Percentiles rank a stretch among this genome's conserved stretches.
Evolutionary conservation across 2,113 vertebrate species (phyloP).

Genomic region (Tychaedon coryphoeus): DNA sequence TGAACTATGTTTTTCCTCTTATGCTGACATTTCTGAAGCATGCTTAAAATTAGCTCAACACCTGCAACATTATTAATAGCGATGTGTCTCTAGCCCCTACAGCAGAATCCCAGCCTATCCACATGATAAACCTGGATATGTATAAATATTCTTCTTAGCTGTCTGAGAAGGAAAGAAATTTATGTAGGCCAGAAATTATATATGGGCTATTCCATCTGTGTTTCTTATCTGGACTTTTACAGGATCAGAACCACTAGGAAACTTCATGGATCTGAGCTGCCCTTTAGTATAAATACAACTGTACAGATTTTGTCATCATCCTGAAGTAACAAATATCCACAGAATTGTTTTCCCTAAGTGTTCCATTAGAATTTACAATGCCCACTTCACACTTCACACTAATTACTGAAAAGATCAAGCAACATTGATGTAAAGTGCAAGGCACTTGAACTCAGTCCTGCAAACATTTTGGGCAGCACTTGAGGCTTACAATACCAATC

Average conservation of each 20-base stretch:
- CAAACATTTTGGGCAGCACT: neutral
- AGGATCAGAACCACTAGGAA: neutral
- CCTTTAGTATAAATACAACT: neutral
- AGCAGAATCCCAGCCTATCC: neutral
- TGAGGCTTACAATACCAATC: neutral
- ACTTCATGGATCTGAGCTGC: neutral
- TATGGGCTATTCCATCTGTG: neutral
- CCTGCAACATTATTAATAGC: neutral
- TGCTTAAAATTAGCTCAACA: slow-evolving; percentile 18
- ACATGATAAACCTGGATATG: neutral
- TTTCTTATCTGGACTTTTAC: neutral
- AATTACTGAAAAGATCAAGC: neutral
- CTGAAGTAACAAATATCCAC: neutral
- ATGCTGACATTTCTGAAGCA: neutral
- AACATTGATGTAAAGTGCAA: accelerated
- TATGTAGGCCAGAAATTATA: neutral
- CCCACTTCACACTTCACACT: neutral
- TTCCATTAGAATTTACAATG: neutral
- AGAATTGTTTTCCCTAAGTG: neutral
- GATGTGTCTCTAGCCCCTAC: neutral
- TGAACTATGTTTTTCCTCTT: neutral
- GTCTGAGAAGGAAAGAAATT: neutral
- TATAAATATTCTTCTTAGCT: neutral
- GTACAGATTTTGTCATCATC: neutral
- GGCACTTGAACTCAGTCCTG: neutral